These are phyloP conservation scores for Podarcis lilfordi DNA, from an alignment of 2,797 vertebrate species.

Conservation along the genomic window DNA sequence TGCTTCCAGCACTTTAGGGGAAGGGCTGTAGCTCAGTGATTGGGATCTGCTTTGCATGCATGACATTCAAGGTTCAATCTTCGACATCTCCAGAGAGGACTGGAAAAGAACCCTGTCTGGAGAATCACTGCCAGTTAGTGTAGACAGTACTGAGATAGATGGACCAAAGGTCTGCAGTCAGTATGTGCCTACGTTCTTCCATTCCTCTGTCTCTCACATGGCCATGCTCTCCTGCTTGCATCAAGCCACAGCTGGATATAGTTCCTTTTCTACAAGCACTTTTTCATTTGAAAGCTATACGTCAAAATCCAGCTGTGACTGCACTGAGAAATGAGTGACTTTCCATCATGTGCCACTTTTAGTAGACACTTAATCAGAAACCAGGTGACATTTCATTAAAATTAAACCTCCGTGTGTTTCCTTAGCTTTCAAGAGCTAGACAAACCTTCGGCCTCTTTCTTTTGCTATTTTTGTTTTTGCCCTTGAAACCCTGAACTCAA, in stretches of 20 bases:
- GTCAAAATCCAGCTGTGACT: conserved; percentile 20
- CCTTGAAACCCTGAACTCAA: neutral
- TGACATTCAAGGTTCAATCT: too few relatives aligned
- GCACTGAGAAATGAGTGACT: neutral
- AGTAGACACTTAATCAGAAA: conserved; percentile 15
- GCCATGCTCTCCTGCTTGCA: neutral
- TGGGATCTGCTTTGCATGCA: too few relatives aligned
- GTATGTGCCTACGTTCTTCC: too few relatives aligned
- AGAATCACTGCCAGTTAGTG: too few relatives aligned
- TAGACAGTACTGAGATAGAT: too few relatives aligned
- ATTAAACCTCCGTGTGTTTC: neutral
- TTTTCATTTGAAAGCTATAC: conserved; percentile 21
- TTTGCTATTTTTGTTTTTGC: neutral
- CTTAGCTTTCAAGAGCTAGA: neutral
- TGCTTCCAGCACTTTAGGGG: too few relatives aligned
- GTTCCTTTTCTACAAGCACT: conserved; percentile 27
- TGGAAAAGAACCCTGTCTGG: too few relatives aligned
- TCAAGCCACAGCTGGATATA: neutral
- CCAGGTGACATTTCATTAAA: conserved; percentile 11
- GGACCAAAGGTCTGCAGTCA: too few relatives aligned
- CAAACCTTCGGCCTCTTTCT: rapidly evolving
- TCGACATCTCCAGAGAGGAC: too few relatives aligned
- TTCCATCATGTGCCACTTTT: neutral
- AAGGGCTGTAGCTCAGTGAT: too few relatives aligned
- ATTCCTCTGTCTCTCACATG: neutral